Evolutionary conservation across 2,888 invertebrate species (phyloP), one percentile per base, ranked within the genome.

Genomic region (Balanococcus diminutus): DNA sequence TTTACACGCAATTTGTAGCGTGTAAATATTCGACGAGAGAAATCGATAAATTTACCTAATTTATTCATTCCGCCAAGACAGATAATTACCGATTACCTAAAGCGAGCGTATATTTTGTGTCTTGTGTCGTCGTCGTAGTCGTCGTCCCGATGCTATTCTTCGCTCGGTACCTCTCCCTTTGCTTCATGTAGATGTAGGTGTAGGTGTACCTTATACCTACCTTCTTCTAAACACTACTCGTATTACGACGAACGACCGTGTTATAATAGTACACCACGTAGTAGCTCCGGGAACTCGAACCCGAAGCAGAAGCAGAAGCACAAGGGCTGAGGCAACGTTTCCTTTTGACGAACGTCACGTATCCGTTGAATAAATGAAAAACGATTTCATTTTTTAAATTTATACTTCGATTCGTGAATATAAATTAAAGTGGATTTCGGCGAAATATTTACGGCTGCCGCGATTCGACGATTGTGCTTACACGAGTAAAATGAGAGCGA

Each of bases 351-450:
- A 72, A 72, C 72, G 72, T 72, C 28, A 72, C 72, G 72, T 72
- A 72, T 56, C 19, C 28, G 72, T 25, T 31, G 72, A 72, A 72
- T 72, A 72, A 72, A 72, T 72, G 72, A 72, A 72, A 72, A 72
- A 72, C 72, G 72, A 72, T 72, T 72, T 72, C 72, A 72, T 72
- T 72, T 72, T 72, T 72, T 31, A 72, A 31, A 72, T 72, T 72
- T 72, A 72, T 72, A 22, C 31, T 72, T 72, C 72, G 72, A 72
- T 31, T 25, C 72, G 25, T 16, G 72, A 72, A 72, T 72, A 72
- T 72, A 72, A 72, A 72, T 72, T 72, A 72, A 72, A 72, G 72
- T 28, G 72, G 72, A 72, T 72, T 72, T 72, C 42, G 42, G 3
- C 56, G 56, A 56, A 46, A n/a, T 46, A 36, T 36, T 36, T 36